A percentile compares a stretch with the other conserved stretches of the same genome.
These are phyloP conservation scores for Platycercus adscitus DNA, from an alignment of 2,113 vertebrate genomes.

Conservation along the genomic window DNA sequence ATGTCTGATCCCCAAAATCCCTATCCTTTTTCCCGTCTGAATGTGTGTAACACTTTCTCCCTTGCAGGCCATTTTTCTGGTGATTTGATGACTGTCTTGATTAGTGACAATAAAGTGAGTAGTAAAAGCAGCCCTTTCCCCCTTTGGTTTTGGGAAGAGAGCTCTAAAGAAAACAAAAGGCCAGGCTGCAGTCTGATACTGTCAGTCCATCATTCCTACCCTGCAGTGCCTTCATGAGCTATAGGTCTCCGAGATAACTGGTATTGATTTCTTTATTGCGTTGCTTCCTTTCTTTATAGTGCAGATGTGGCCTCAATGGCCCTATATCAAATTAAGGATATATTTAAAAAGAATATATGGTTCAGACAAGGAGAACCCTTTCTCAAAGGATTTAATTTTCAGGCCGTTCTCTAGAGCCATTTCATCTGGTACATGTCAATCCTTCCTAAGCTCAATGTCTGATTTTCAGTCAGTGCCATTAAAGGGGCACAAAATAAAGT, in stretches of 20 bases:
- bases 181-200: background rate
- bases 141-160: background rate
- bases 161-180: background rate
- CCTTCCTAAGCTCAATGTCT: background rate
- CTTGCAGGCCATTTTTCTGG: background rate
- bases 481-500: constrained; percentile 21
- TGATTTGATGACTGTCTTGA: background rate
- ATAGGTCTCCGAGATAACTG: constrained; percentile 29
- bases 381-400: constrained; percentile 48
- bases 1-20: background rate
- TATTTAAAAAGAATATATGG: constrained; percentile 34
- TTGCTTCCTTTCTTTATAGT: constrained; percentile 47
- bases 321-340: constrained; percentile 57
- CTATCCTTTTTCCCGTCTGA: background rate
- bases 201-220: background rate
- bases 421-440: constrained; percentile 16
- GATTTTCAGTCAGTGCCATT: background rate
- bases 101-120: background rate
- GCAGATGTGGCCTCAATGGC: constrained; percentile 33
- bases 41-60: background rate
- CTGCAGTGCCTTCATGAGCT: background rate
- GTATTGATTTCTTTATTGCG: constrained; percentile 48
- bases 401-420: background rate
- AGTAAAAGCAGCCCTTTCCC: background rate
- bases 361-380: background rate